These are phyloP conservation scores for Rynchops niger DNA, from an alignment of 2,113 vertebrate species.

Conservation along the genomic window DNA sequence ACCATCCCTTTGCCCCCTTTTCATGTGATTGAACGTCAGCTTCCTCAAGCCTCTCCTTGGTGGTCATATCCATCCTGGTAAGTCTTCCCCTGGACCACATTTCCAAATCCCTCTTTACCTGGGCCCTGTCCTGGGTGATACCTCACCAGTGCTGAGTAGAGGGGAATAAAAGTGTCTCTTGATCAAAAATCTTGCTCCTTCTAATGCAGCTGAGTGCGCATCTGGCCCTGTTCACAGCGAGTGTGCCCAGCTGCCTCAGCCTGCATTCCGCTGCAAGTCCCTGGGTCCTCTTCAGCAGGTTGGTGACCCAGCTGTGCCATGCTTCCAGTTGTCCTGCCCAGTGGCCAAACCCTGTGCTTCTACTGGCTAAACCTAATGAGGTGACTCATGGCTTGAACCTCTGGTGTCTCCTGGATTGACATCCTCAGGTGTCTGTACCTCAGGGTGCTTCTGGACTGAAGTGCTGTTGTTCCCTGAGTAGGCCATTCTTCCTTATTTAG, in stretches of 20 bases:
- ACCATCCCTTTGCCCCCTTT: not conserved
- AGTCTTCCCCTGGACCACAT: not conserved
- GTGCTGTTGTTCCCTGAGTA: not conserved
- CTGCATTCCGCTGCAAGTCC: not conserved
- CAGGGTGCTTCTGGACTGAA: not conserved
- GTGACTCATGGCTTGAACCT: not conserved
- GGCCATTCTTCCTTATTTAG: not conserved
- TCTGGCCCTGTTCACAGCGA: not conserved
- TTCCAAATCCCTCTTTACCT: not conserved
- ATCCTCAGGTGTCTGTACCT: not conserved
- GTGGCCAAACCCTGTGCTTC: not conserved
- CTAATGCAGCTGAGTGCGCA: not conserved
- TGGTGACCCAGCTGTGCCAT: not conserved
- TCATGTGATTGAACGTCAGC: not conserved
- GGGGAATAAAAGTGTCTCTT: not conserved
- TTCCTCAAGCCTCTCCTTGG: not conserved
- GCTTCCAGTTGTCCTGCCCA: not conserved
- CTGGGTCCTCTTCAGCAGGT: not conserved
- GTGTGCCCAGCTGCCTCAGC: not conserved
- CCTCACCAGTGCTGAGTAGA: not conserved
- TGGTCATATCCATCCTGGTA: not conserved
- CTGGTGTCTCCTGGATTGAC: not conserved
- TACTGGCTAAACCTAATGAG: not conserved
- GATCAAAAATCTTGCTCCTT: not conserved
- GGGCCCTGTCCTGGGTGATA: not conserved